Evolutionary conservation across 2,797 vertebrate genomes (phyloP).

Genomic region (Lepus townsendii): DNA sequence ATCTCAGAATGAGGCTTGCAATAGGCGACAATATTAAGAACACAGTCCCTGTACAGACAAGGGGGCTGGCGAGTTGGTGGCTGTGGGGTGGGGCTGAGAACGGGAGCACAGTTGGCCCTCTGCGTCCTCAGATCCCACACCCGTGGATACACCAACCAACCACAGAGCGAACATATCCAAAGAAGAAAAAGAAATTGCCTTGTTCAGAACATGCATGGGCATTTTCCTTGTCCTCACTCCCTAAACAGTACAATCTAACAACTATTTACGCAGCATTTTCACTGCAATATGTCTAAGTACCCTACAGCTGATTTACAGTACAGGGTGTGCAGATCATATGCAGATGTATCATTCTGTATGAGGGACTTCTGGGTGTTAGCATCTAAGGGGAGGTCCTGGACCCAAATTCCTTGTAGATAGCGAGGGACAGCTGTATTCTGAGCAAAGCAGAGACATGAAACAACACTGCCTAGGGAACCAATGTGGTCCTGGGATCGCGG

Average conservation of each 20-base stretch:
- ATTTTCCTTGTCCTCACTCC: neutral
- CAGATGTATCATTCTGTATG: neutral
- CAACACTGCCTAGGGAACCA: neutral
- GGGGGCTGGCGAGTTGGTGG: neutral
- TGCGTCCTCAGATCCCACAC: neutral
- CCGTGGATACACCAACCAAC: neutral
- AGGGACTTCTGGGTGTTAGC: neutral
- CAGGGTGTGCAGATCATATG: neutral
- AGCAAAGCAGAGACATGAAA: neutral
- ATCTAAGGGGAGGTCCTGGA: neutral
- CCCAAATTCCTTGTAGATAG: neutral
- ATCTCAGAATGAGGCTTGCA: neutral
- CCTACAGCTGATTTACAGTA: neutral
- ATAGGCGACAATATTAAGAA: neutral
- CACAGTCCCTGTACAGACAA: neutral
- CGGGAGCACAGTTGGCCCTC: neutral
- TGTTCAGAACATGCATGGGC: neutral
- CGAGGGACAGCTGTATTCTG: neutral
- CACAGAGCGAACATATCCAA: neutral
- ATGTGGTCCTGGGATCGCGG: neutral
- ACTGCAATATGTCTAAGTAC: neutral
- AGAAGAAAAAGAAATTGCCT: neutral
- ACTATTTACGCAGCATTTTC: neutral
- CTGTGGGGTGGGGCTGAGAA: neutral
- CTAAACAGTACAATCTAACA: neutral